Conservation (phyloP, 2,888 invertebrate species). For the Chelonus formosanus region DNA sequence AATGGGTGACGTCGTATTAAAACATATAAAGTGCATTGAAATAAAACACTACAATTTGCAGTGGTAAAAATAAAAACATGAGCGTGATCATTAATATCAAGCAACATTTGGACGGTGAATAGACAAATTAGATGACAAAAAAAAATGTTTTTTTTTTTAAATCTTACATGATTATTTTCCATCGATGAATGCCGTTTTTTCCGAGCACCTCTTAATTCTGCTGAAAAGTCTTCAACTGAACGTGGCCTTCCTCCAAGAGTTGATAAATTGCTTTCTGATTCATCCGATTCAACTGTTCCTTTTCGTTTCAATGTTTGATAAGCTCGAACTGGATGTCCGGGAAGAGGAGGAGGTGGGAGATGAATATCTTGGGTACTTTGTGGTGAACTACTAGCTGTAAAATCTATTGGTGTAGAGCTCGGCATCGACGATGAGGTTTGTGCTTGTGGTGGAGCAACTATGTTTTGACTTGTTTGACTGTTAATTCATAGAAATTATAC, state of each 20-base stretch:
- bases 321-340: constrained; percentile 79
- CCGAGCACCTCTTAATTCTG: constrained; percentile 79
- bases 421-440: constrained; percentile 76
- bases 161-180: constrained; percentile 54
- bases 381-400: constrained; percentile 69
- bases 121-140: no score
- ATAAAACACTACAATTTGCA: no score
- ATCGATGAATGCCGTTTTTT: constrained; percentile 71
- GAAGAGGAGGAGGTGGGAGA: constrained; percentile 81
- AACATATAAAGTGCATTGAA: no score
- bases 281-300: constrained; percentile 72
- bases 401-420: constrained; percentile 73
- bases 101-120: no score
- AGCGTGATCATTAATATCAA: no score
- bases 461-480: constrained; percentile 82
- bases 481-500: constrained; percentile 6
- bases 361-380: constrained; percentile 72
- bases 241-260: constrained; percentile 87
- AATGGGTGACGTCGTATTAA: no score
- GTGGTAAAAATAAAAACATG: no score
- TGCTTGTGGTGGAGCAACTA: constrained; percentile 83
- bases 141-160: no score
- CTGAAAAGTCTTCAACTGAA: constrained; percentile 85
- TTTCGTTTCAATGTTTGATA: constrained; percentile 88
- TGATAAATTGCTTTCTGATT: constrained; percentile 80